Base-by-base conservation (phyloP, 1,140 invertebrate genomes). In the Oryzaephilus surinamensis region DNA sequence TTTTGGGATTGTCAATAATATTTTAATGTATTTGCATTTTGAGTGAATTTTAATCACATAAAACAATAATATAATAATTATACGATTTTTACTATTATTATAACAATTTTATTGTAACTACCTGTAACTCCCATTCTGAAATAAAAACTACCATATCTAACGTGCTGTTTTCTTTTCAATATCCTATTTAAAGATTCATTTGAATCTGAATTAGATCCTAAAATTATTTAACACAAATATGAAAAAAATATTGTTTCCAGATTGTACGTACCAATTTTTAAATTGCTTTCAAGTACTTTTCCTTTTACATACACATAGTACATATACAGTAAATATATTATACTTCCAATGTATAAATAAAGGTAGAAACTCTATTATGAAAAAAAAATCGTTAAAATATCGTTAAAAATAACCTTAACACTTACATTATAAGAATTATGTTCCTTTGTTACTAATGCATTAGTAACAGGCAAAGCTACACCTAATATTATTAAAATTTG, bases 311-410 rank as follows among this genome's bases (percentile, higher is more conserved):
- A 61, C 38, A 77, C 84, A 2, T 76, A 71, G 54, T 87, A 87
- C 57, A 86, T 79, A 51, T 84, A 84, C 34, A 83, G 67, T n/a
- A 91, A 73, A 62, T 90, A 91, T 6, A 73, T 46, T 4, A 91
- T 75, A 46, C 82, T 85, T 20, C 75, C 74, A 21, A 77, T 58
- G 55, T 89, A 90, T 23, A 91, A 65, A 56, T 86, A 92, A 11
- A 89, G 65, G 58, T 89, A 90, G 58, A 88, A 90, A 14, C 79
- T 80, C 81, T 88, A 69, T 54, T 81, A 77, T 50, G 76, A 74
- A 18, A 69, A 67, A 12, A n/a, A n/a, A n/a, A n/a, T n/a, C n/a
- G 73, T 65, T 12, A 74, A 73, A 4, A 81, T 75, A 50, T 71
- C 69, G 35, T 70, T 67, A 26, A 77, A 76, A 39, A 82, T 75